Evolutionary conservation across 2,888 invertebrate species (phyloP), one percentile per base, ranked within the genome.

Genomic region (Cremastobaeus sp.): DNA sequence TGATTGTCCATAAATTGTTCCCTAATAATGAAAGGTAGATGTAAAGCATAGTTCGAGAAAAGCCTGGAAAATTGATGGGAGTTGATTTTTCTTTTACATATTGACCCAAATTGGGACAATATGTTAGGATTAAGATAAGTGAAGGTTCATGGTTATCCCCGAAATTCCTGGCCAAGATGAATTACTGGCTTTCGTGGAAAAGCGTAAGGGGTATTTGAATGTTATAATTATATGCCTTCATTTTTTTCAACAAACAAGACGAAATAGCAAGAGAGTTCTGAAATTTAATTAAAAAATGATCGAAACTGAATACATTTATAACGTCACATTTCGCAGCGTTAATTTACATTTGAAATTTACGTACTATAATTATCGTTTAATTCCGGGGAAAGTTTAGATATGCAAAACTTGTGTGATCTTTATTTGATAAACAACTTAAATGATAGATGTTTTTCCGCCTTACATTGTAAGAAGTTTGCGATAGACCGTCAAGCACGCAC

Each of bases 391-490:
- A 55, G 65, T 65, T 37, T 6, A 20, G 65, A 65, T 47, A 65
- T 65, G 65, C 65, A 65, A 65, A 64, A 54, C 54, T 64, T 47
- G 30, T 65, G 32, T 25, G 65, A 65, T 65, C 55, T 55, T 65
- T 21, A 25, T 39, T 65, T 17, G 65, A 65, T 65, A 65, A 65
- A 55, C 47, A 55, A 47, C 64, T 45, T 45, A 54, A 55, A 32
- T 65, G 65, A 65, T 65, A 55, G 55, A 55, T 65, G 65, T 65
- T 55, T 65, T 47, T 55, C 65, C 65, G 39, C 64, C 48, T 41
- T 41, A 20, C 32, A 39, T 12, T 21, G 25, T 32, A 48, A 35
- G 25, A 37, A 64, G 37, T 64, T 45, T 12, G 12, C n/a, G 35
- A 50, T 35, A 35, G 15, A 37, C 9, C 18, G 6, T 25, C 12